Conservation (phyloP, 2,113 vertebrate genomes). For the Ovis canadensis region DNA sequence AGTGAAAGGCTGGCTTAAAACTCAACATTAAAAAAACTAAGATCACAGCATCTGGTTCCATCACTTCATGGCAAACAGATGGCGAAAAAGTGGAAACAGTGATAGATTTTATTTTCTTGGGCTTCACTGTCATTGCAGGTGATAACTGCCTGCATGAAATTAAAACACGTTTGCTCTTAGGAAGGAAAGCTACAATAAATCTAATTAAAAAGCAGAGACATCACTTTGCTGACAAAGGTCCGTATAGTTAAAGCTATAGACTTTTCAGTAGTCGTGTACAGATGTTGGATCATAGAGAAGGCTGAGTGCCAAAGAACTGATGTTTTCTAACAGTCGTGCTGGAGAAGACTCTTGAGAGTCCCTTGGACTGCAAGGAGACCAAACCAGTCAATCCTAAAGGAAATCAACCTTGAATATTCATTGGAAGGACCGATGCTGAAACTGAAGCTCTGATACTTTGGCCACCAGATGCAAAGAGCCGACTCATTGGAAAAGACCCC, state of each 20-base stretch:
- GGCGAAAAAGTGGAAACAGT: not conserved
- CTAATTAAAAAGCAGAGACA: not conserved
- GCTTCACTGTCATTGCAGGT: not conserved
- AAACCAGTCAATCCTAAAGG: not conserved
- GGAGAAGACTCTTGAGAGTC: not conserved
- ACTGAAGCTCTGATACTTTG: not conserved
- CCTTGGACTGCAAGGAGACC: not conserved
- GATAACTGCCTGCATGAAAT: not conserved
- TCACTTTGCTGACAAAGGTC: not conserved
- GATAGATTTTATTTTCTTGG: not conserved
- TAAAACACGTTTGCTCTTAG: not conserved
- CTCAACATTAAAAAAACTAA: not conserved
- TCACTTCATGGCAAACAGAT: not conserved
- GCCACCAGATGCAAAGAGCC: not conserved
- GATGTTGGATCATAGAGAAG: not conserved
- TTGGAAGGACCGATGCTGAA: not conserved
- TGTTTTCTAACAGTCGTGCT: not conserved
- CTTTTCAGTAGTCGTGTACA: not conserved
- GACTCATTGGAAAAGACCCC: not conserved
- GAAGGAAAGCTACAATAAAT: not conserved
- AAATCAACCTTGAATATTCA: not conserved
- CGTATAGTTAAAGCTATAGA: not conserved
- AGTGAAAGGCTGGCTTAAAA: not conserved
- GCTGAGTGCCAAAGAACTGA: not conserved
- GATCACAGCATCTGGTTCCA: not conserved